Conservation (phyloP, 2,797 vertebrate genomes). For the Todus mexicanus region DNA sequence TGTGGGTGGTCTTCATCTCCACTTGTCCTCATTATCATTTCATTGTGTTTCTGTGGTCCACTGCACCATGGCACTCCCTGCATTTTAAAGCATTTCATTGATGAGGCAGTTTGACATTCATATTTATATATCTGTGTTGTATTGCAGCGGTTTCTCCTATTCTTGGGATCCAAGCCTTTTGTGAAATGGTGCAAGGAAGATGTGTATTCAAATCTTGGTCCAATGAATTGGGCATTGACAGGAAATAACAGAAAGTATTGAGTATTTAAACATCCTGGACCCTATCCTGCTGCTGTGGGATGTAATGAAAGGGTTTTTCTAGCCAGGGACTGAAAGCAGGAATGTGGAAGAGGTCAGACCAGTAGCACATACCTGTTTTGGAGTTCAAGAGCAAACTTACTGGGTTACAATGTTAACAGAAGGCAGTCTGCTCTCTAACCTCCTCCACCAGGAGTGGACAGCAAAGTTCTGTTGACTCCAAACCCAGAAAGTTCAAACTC, state of each 20-base stretch:
- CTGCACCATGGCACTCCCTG: constrained; percentile 66
- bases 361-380: neutral
- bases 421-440: neutral
- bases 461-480: neutral
- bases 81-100: constrained; percentile 72
- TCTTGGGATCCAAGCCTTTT: constrained; percentile 61
- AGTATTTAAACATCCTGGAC: constrained; percentile 35
- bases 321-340: neutral
- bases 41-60: constrained; percentile 72
- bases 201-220: constrained; percentile 62
- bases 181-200: constrained; percentile 63
- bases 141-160: constrained; percentile 60
- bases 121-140: constrained; percentile 74
- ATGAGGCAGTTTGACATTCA: constrained; percentile 73
- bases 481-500: neutral
- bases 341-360: constrained; percentile 45
- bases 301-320: neutral
- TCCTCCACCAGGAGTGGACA: neutral
- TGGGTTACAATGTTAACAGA: neutral
- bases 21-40: constrained; percentile 74
- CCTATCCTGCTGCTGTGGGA: constrained; percentile 26
- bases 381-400: neutral
- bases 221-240: constrained; percentile 56
- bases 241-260: constrained; percentile 49
- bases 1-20: constrained; percentile 75